Conservation (phyloP, 2,113 vertebrate genomes). For the Melierax canorus region DNA sequence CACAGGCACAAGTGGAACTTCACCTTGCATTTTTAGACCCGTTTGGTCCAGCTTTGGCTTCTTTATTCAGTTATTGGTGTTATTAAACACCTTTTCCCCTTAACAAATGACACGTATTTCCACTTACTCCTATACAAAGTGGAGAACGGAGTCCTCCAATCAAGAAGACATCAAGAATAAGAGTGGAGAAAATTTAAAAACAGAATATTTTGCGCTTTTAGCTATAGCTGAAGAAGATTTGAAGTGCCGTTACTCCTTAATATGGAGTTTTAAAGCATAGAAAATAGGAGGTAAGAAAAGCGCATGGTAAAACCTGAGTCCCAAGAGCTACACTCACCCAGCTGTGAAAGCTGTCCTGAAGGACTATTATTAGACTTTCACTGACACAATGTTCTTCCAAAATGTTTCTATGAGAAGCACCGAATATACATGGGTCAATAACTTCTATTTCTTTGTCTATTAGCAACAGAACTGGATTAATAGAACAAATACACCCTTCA, state of each 20-base stretch:
- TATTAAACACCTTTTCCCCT: neutral
- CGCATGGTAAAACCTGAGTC: neutral
- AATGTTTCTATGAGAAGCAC: neutral
- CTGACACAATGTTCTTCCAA: neutral
- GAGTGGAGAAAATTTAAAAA: neutral
- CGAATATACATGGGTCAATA: neutral
- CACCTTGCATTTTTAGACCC: neutral
- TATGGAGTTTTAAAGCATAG: neutral
- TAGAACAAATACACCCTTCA: neutral
- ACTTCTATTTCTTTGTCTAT: neutral
- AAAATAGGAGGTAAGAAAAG: neutral
- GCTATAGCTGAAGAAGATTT: neutral
- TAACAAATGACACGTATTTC: neutral
- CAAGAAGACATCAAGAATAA: neutral
- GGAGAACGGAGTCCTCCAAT: neutral
- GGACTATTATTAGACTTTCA: neutral
- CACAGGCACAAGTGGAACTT: neutral
- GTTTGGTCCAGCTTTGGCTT: neutral
- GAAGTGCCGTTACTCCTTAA: neutral
- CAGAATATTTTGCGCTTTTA: neutral
- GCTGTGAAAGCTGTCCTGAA: neutral
- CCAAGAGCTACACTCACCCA: neutral
- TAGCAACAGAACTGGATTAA: neutral
- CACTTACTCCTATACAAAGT: neutral
- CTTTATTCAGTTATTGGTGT: neutral